Conservation (phyloP, 92 coral and sea anemone genomes). For the Palythoa heliodiscus region DNA sequence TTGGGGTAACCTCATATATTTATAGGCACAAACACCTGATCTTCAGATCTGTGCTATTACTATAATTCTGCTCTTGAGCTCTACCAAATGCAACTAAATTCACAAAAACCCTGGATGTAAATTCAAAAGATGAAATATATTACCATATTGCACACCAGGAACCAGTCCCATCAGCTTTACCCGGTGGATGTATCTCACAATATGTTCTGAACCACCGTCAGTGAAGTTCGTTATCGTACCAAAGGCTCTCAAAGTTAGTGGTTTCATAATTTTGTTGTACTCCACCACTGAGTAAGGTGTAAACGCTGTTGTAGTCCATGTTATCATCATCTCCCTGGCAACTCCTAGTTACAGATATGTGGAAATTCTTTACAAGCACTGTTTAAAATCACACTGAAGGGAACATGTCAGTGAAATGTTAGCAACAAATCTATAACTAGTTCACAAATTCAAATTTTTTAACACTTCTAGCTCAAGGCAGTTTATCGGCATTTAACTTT, state of each 20-base stretch:
- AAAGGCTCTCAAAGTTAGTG: slow-evolving; percentile 53
- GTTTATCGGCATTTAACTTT: no score
- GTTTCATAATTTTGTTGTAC: slow-evolving; percentile 73
- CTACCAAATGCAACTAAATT: not conserved
- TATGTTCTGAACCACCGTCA: slow-evolving; percentile 75
- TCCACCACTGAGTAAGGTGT: slow-evolving; percentile 78
- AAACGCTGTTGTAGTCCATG: slow-evolving; percentile 81
- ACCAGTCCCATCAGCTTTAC: slow-evolving; percentile 82
- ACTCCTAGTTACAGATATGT: slow-evolving; percentile 51
- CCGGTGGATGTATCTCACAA: slow-evolving; percentile 81
- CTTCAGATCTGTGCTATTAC: no score
- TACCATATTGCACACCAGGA: slow-evolving; percentile 78
- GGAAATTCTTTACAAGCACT: no score
- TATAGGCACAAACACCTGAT: no score
- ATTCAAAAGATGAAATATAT: not conserved
- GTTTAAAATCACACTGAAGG: no score
- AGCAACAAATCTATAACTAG: no score
- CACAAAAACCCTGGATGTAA: not conserved
- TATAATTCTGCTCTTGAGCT: not conserved
- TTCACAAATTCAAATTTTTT: no score
- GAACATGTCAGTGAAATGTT: no score
- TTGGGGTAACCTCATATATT: no score
- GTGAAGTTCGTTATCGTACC: slow-evolving; percentile 79
- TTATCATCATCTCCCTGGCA: slow-evolving; percentile 84
- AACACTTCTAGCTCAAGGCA: no score